These are phyloP conservation scores for Melanchra persicariae DNA, from an alignment of 2,888 invertebrate species.

Conservation along the genomic window DNA sequence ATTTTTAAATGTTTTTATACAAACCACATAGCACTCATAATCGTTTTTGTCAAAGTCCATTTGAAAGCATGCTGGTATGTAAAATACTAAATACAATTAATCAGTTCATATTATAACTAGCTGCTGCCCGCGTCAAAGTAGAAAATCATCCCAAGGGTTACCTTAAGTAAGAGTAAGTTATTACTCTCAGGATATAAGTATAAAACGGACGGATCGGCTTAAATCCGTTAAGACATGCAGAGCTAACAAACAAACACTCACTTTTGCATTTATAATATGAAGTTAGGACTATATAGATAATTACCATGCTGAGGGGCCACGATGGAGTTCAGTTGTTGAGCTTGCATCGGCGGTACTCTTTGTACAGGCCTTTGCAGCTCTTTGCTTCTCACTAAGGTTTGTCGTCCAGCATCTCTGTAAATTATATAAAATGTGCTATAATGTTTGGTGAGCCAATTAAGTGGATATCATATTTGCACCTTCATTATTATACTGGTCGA, in stretches of 20 bases:
- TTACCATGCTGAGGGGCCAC: constrained; percentile 74
- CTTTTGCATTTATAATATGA: no score
- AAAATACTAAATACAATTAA: constrained; percentile 12
- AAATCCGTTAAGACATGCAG: no score
- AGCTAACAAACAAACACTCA: no score
- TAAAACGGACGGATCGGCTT: no score
- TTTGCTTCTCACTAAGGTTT: constrained; percentile 87
- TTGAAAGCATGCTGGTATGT: neutral
- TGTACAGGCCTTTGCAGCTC: constrained; percentile 87
- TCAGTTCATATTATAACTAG: neutral
- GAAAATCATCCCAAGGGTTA: no score
- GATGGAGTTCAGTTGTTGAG: constrained; percentile 73
- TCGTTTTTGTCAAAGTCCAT: neutral
- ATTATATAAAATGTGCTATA: neutral
- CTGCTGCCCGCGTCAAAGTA: no score
- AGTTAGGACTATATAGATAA: neutral
- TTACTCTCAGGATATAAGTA: no score
- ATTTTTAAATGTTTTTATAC: neutral
- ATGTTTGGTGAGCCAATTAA: neutral
- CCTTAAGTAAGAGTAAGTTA: no score
- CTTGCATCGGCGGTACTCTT: constrained; percentile 87
- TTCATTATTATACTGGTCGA: neutral
- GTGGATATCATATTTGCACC: neutral
- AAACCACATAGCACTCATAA: neutral
- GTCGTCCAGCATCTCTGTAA: constrained; percentile 84